These are phyloP conservation scores for Sturnira hondurensis DNA, from an alignment of 2,113 vertebrate species.

Conservation along the genomic window DNA sequence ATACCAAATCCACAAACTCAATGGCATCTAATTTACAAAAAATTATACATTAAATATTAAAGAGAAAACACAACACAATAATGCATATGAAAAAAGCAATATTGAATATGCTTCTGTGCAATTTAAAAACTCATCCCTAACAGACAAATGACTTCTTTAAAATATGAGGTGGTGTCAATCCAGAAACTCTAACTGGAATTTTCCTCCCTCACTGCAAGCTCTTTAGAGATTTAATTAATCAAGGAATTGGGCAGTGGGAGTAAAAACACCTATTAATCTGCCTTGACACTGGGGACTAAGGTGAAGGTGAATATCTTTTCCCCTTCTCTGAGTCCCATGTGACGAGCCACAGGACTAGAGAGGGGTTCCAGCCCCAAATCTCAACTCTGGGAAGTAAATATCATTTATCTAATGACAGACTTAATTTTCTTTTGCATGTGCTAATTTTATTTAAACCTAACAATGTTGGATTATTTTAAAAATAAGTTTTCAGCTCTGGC, in stretches of 20 bases:
- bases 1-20: not conserved
- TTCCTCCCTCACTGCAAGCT: not conserved
- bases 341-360: not conserved
- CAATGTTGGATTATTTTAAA: not conserved
- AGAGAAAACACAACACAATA: not conserved
- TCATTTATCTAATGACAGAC: not conserved
- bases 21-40: not conserved
- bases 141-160: not conserved
- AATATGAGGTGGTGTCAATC: not conserved
- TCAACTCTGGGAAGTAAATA: not conserved
- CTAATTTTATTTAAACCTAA: not conserved
- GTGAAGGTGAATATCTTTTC: not conserved
- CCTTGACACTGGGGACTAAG: not conserved
- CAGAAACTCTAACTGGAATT: not conserved
- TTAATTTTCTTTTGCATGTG: not conserved
- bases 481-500: not conserved
- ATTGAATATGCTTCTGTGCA: conserved; percentile 1
- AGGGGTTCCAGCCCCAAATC: not conserved
- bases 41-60: not conserved
- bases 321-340: not conserved
- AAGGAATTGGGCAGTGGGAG: not conserved
- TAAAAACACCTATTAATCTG: not conserved
- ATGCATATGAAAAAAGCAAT: not conserved
- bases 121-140: conserved; percentile 16
- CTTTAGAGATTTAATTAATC: not conserved